Percentiles rank a stretch among this genome's conserved stretches.
Evolutionary conservation across 2,888 invertebrate genomes (phyloP).

Genomic region (Pheosia tremula): DNA sequence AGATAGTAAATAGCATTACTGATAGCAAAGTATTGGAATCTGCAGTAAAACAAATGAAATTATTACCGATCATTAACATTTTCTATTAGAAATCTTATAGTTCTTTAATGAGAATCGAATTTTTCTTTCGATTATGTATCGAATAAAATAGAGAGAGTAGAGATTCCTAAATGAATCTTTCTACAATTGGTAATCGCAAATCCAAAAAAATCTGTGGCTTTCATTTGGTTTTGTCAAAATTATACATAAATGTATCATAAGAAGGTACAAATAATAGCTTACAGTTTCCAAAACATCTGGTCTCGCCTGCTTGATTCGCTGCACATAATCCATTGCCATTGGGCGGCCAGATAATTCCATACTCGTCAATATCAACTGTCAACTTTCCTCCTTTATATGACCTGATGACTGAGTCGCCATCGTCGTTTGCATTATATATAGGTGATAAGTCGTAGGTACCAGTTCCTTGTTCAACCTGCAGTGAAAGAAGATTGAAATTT

Average conservation of each 20-base stretch:
- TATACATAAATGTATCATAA: background rate
- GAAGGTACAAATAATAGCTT: conserved; percentile 5
- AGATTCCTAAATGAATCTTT: no score
- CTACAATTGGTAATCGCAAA: no score
- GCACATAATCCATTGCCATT: conserved; percentile 14
- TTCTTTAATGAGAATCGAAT: no score
- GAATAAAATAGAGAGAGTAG: no score
- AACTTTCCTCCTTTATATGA: conserved; percentile 41
- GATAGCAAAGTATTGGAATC: conserved; percentile 37
- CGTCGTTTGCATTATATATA: conserved; percentile 36
- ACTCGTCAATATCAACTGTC: conserved; percentile 39
- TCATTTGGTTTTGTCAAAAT: no score
- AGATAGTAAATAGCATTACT: conserved; percentile 42
- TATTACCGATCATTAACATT: no score
- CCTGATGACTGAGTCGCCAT: conserved; percentile 25
- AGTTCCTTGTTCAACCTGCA: conserved; percentile 42
- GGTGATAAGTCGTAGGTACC: conserved; percentile 41
- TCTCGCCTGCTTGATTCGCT: conserved; percentile 9
- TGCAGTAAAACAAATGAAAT: background rate
- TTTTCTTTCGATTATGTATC: no score
- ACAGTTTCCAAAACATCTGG: conserved; percentile 18
- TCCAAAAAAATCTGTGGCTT: no score
- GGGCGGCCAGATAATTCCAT: conserved; percentile 45
- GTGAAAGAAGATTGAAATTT: no score
- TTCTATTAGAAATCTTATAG: no score